phyloP scores from a whole-genome alignment of 92 coral and sea anemone species.

The Actinostola sp. region DNA sequence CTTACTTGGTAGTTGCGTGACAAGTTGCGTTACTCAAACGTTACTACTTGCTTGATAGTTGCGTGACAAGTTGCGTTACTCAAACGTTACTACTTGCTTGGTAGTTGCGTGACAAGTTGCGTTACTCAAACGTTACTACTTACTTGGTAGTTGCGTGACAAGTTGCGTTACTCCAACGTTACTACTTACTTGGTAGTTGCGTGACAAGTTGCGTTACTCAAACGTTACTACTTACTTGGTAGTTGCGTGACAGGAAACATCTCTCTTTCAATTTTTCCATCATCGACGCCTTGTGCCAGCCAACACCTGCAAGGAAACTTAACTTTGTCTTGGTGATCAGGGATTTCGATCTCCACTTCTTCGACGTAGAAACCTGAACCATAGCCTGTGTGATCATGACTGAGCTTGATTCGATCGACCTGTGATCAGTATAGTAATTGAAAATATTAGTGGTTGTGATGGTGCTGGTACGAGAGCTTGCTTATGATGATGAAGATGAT shows the following conservation, averaged over 20 bases:
- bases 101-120: not conserved
- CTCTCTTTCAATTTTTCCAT: constrained; percentile 93
- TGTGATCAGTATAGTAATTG: not conserved
- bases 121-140: not conserved
- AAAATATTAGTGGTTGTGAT: not conserved
- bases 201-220: not conserved
- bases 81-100: not conserved
- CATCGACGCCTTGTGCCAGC: constrained; percentile 98
- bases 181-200: too few relatives aligned
- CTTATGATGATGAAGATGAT: too few relatives aligned
- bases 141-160: constrained; percentile 10
- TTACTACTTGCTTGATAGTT: not conserved
- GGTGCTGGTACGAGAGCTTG: not conserved
- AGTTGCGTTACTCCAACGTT: too few relatives aligned
- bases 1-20: too few relatives aligned
- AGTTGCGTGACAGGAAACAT: constrained; percentile 88
- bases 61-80: not conserved
- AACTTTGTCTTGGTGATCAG: constrained; percentile 89
- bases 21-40: not conserved
- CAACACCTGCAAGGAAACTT: constrained; percentile 98
- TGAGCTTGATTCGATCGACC: constrained; percentile 98
- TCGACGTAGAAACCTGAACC: constrained; percentile 99
- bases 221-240: constrained; percentile 73
- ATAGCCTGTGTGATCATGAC: constrained; percentile 98
- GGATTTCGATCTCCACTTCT: constrained; percentile 98